A percentile compares a stretch with the other conserved stretches of the same genome.
Conservation (phyloP, 2,888 invertebrate genomes). For the Pristionchus mayeri region DNA sequence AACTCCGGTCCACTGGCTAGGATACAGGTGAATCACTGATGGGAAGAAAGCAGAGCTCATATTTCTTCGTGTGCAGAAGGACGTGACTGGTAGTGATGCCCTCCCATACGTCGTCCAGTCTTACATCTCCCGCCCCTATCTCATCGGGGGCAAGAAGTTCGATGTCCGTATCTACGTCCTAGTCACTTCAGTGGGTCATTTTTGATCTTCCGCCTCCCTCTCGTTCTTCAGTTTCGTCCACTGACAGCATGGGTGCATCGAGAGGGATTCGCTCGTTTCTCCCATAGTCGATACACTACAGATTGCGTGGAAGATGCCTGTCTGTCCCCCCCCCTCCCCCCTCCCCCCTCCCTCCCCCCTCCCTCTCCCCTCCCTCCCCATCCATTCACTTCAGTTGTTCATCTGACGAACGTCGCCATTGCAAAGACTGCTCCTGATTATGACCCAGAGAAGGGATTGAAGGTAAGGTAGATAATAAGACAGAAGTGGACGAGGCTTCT, state of each 20-base stretch:
- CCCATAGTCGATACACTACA: conserved; percentile 81
- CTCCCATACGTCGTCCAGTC: conserved; percentile 80
- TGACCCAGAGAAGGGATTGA: conserved; percentile 80
- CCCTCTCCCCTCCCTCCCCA: no score
- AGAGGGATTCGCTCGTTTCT: conserved; percentile 82
- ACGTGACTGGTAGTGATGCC: conserved; percentile 62
- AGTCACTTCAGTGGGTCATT: conserved; percentile 79
- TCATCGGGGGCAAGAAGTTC: conserved; percentile 82
- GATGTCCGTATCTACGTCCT: conserved; percentile 82
- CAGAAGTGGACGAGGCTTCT: no score
- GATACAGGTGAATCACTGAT: no score
- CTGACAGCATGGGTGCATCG: conserved; percentile 90
- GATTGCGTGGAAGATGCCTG: conserved; percentile 81
- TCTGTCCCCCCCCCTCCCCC: conserved; percentile 65
- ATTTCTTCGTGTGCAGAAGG: no score
- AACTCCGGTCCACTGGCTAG: no score
- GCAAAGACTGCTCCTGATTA: conserved; percentile 84
- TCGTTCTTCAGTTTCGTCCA: conserved; percentile 84
- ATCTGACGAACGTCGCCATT: conserved; percentile 82
- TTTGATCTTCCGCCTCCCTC: neutral
- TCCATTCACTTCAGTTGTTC: conserved; percentile 65
- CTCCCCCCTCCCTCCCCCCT: no score
- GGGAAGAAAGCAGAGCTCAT: no score
- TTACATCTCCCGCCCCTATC: conserved; percentile 81
- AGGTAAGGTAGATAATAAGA: conserved; percentile 65